Conservation (phyloP, 2,888 invertebrate genomes). For the Acanthosepion lycidas region DNA sequence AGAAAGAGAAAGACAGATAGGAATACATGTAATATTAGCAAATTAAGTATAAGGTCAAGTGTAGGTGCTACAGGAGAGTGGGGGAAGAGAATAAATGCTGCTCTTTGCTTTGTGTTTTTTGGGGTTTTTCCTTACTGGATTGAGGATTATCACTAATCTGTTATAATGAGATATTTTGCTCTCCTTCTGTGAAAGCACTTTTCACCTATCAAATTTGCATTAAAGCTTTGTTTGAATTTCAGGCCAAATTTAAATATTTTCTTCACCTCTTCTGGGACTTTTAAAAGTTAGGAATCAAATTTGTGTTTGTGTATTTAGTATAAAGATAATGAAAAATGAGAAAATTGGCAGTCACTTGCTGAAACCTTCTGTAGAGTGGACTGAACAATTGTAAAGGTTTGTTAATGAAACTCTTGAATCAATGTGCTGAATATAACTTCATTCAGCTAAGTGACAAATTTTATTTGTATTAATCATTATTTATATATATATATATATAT, state of each 20-base stretch:
- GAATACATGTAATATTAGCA: neutral
- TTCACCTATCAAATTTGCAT: neutral
- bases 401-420: too few relatives aligned
- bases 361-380: too few relatives aligned
- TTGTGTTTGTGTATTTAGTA: neutral
- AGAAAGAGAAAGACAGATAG: neutral
- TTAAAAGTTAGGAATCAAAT: neutral
- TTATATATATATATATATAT: too few relatives aligned
- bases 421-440: too few relatives aligned
- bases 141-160: neutral
- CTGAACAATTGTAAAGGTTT: too few relatives aligned
- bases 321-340: too few relatives aligned
- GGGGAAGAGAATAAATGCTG: neutral
- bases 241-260: neutral
- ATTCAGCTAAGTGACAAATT: too few relatives aligned
- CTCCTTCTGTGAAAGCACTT: neutral
- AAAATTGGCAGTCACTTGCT: too few relatives aligned
- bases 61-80: neutral
- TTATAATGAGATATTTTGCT: neutral
- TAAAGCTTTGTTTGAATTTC: neutral
- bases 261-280: neutral
- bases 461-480: too few relatives aligned
- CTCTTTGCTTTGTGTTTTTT: neutral
- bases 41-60: constrained; percentile 17
- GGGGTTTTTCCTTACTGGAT: neutral